Conservation (phyloP, 2,113 vertebrate species). For the Tyto alba region DNA sequence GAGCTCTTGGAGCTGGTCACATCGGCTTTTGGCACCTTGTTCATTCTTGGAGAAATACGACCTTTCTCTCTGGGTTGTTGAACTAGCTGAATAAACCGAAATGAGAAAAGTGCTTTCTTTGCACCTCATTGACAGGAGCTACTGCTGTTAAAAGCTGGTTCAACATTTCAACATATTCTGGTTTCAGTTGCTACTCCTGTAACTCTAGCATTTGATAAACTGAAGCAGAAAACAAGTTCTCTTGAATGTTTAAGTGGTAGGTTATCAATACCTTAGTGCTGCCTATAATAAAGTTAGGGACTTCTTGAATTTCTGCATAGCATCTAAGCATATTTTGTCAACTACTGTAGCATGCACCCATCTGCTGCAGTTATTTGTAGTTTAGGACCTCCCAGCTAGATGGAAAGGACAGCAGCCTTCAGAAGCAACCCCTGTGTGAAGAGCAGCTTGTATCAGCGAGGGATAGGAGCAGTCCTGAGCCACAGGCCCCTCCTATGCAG, state of each 20-base stretch:
- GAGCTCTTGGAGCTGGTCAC: neutral
- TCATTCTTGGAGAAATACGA: neutral
- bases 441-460: neutral
- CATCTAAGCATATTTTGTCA: neutral
- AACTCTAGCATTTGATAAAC: neutral
- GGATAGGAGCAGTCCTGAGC: neutral
- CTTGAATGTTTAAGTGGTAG: neutral
- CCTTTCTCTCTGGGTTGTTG: neutral
- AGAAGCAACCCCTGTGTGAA: neutral
- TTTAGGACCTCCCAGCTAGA: neutral
- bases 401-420: neutral
- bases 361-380: neutral
- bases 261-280: neutral
- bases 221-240: neutral
- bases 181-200: neutral
- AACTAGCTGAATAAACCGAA: neutral
- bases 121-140: neutral
- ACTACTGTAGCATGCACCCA: neutral
- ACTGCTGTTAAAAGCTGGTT: neutral
- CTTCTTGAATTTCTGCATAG: neutral
- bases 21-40: neutral
- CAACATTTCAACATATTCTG: neutral
- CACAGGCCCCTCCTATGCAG: rapidly evolving
- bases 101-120: neutral
- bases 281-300: neutral